These are phyloP conservation scores for Cephus pygmeus DNA, from an alignment of 2,888 invertebrate species.

Conservation along the genomic window DNA sequence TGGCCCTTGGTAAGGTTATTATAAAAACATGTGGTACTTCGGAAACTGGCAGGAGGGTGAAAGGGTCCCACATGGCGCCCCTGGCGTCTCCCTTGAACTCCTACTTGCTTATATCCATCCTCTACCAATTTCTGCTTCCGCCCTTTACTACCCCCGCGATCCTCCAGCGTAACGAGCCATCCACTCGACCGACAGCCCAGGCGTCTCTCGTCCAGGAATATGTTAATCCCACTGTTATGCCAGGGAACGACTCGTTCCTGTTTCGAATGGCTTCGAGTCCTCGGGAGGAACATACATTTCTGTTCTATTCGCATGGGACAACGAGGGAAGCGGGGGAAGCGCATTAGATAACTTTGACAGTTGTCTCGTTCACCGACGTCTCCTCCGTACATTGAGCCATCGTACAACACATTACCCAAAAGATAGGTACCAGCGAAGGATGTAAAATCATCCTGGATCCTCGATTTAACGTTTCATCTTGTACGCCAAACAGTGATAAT, in stretches of 20 bases:
- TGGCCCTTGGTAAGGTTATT: conserved; percentile 13
- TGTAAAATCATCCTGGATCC: neutral
- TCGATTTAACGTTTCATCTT: neutral
- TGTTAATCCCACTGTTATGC: neutral
- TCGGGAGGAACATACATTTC: neutral
- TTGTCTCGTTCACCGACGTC: neutral
- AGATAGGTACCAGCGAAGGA: neutral
- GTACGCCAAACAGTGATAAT: neutral
- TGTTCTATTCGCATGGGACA: neutral
- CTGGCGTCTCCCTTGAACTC: neutral
- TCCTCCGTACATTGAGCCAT: neutral
- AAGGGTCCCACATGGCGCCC: conserved; percentile 17
- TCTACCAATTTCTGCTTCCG: neutral
- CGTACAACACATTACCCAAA: neutral
- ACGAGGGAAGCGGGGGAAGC: neutral
- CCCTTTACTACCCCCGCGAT: neutral
- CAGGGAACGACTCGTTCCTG: neutral
- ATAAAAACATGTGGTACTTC: conserved; percentile 12
- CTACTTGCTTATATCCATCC: neutral
- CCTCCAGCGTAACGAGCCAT: conserved; percentile 1
- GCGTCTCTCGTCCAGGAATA: neutral
- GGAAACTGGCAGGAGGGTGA: neutral
- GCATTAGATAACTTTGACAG: neutral
- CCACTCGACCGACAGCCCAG: conserved; percentile 1
- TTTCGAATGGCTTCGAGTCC: neutral